Evolutionary conservation across 2,113 vertebrate species (phyloP), one percentile per base, ranked within the genome.

Genomic region (Todiramphus chloris): DNA sequence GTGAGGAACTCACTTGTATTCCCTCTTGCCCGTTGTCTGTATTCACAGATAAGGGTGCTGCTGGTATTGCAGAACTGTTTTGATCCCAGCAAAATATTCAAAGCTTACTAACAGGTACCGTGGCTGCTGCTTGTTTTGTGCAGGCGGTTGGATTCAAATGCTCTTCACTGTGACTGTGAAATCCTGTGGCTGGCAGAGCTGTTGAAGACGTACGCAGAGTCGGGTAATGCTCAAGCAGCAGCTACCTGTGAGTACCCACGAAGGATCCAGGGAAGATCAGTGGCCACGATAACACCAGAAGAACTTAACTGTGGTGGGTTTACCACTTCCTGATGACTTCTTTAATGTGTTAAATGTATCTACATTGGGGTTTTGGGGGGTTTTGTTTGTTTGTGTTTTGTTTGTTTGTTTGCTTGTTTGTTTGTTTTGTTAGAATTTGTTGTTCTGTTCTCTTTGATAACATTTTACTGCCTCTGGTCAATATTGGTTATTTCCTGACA

Each of bases 141-240:
- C 97, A 99, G 99, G 96, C 98, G 99, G 13, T 97, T 99, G 97
- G 99, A 99, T 95, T 99, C 99, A 4, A 99, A 99, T 2, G 96
- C 99, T 2, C 98, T 99, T 30, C 99, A 98, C 97, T 99, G 99
- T 43, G 99, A 99, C 98, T 99, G 99, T 73, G 99, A 99, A 77
- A 98, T 99, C 92, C 98, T 99, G 58, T 99, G 99, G 99, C 95
- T 99, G 97, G 99, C 99, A 0, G 99, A 99, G 89, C 97, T 99
- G 92, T 94, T 99, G 90, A 99, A 99, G 94, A 98, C 98, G 4
- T 99, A 99, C 0, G 99, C 99, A 0, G 98, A 99, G 96, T 99
- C 99, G 0, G 99, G 99, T 17, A 99, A 99, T 2, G 99, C 99
- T 1, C 99, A 99, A 92, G 99, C 99, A 2, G 99, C 99, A 0